Conservation (phyloP, 1,140 invertebrate species). For the Medauroidea extradentata region DNA sequence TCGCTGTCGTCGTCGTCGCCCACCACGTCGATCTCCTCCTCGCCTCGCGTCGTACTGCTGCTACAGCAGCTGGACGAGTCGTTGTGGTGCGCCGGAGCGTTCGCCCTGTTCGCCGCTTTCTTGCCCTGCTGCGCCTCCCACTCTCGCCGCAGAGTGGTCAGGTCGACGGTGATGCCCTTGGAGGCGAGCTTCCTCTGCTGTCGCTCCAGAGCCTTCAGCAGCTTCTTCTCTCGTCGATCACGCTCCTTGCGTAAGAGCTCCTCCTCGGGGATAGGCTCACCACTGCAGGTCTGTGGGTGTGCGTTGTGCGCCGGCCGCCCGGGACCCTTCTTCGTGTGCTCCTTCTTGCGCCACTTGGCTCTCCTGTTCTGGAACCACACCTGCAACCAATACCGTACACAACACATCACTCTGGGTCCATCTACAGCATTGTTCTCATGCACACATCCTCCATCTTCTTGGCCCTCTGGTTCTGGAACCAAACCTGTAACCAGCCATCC, state of each 20-base stretch:
- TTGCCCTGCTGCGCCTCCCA: constrained; percentile 51
- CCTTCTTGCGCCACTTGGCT: constrained; percentile 98
- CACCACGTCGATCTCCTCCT: constrained; percentile 68
- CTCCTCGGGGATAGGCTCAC: constrained; percentile 93
- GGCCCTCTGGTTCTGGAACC: too few species aligned
- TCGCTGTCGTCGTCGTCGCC: constrained; percentile 55
- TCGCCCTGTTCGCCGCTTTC: not conserved
- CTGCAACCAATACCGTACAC: constrained; percentile 50
- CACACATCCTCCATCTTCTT: too few species aligned
- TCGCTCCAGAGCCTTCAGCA: constrained; percentile 83
- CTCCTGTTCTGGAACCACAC: constrained; percentile 99
- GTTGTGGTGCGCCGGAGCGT: not conserved
- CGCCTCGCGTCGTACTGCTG: not conserved
- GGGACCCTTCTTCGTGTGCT: constrained; percentile 97
- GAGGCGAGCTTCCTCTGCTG: too few species aligned
- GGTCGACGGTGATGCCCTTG: constrained; percentile 65
- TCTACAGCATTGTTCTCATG: too few species aligned
- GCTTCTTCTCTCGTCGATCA: constrained; percentile 47
- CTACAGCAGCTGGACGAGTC: constrained; percentile 5
- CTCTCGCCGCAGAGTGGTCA: constrained; percentile 72
- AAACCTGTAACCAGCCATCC: too few species aligned
- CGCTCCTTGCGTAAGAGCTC: constrained; percentile 85
- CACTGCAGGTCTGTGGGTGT: constrained; percentile 95
- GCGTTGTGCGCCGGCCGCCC: constrained; percentile 97
- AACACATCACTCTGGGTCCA: too few species aligned